phyloP scores from a whole-genome alignment of 2,888 invertebrate species.

The Trileptium ribeirensis region DNA sequence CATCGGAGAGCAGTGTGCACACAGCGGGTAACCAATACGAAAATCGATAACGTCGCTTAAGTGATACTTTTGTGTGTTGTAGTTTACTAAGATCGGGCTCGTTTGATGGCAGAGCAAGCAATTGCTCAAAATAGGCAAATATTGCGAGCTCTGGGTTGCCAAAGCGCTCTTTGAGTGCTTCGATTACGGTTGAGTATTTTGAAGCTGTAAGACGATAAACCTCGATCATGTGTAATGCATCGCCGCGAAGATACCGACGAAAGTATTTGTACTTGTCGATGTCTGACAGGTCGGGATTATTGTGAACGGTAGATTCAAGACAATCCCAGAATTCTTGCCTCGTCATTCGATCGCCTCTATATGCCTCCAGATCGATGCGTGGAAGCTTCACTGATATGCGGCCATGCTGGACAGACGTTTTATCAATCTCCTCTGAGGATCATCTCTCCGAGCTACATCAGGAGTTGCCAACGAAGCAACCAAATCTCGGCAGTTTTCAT shows the following conservation, averaged over 20 bases:
- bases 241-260: neutral
- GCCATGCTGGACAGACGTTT: too few species aligned
- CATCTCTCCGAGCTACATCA: too few species aligned
- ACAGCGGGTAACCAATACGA: too few species aligned
- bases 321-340: slow-evolving; percentile 9
- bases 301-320: neutral
- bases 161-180: slow-evolving; percentile 3
- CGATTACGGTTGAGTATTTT: neutral
- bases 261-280: neutral
- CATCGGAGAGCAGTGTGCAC: too few species aligned
- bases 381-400: neutral
- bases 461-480: too few species aligned
- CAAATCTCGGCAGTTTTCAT: too few species aligned
- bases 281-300: neutral
- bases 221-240: neutral
- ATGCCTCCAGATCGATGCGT: neutral
- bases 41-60: too few species aligned
- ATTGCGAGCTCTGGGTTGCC: too few species aligned
- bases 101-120: neutral
- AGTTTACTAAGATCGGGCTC: neutral
- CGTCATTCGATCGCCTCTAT: neutral
- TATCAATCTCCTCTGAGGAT: too few species aligned
- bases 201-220: neutral
- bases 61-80: too few species aligned
- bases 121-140: neutral